Evolutionary conservation across 2,888 invertebrate species (phyloP), one percentile per base, ranked within the genome.

Genomic region (Parnassius smintheus): DNA sequence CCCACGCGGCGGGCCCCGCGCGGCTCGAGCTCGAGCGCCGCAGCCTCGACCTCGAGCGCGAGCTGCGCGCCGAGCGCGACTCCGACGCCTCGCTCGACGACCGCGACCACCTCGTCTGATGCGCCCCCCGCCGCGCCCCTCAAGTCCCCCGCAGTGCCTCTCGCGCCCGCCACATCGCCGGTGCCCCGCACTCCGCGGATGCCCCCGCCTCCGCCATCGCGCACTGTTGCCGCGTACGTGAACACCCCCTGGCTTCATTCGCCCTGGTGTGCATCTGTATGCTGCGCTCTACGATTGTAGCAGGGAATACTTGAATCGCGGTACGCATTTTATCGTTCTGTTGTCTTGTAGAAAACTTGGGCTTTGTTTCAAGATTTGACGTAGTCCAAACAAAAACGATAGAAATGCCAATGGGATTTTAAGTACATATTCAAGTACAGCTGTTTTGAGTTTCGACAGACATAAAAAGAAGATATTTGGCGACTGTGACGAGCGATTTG

Each of bases 31-130:
- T 87, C 68, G 92, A 91, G 83, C 86, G 92, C 25, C 92, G 91
- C 81, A 83, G 83, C 72, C 87, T 92, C 68, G 92, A 92, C 82
- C 85, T 92, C 68, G 92, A 92, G 82, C 87, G 90, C 64, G 91
- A 91, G 74, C 82, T 90, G 77, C 87, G 91, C 58, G 78, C 79
- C 74, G 86, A 83, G 74, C 82, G 84, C 72, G 85, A 83, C 82
- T 86, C 87, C 64, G 88, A 88, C 84, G 86, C 81, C 68, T 85
- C 86, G 75, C 88, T 88, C 75, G 89, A 91, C 81, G 90, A 88
- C 75, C 85, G 85, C 75, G 85, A 88, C 81, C 90, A 89, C 69
- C 88, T 82, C 78, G 87, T 89, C 69, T 91, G 86, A 85, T 71
- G 59, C 62, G 57, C 44, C 66, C 52, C 58, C 22, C 59, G 41